Evolutionary conservation across 2,113 vertebrate genomes (phyloP), one percentile per base, ranked within the genome.

Genomic region (Indicator indicator): DNA sequence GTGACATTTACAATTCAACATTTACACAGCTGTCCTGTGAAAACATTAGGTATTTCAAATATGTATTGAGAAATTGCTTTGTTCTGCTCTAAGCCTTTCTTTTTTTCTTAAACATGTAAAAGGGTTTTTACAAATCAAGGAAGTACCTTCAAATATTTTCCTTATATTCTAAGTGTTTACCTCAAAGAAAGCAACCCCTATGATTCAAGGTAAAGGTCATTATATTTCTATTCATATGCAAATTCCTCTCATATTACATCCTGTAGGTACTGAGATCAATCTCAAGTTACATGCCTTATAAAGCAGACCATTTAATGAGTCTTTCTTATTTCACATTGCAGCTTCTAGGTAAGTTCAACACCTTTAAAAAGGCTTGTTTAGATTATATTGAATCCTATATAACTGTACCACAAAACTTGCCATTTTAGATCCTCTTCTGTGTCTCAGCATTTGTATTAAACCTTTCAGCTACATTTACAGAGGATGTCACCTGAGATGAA

Each of bases 211-310:
- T 78, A 8, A 79, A 88, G 38, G 30, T 77, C 8, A 33, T 76
- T 21, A 30, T 1, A 65, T 40, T 75, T 79, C 78, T 73, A 24
- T 64, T 78, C 56, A 54, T 56, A 63, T 46, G 56, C 23, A 59
- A 73, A 86, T 78, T 56, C 11, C 6, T 58, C 54, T 59, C 40
- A 38, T 18, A 64, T 81, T 68, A 77, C 20, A 1, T 11, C 27
- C 56, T 73, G 21, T 40, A 58, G 28, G 5, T 64, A 52, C 72
- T 46, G 64, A 32, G 62, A 46, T 26, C 5, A 48, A 68, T 88
- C 86, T 88, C 94, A 69, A 65, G 8, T 94, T 92, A 84, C 94
- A 23, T 28, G 7, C 38, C 58, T 38, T 95, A 94, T 96, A 96
- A 93, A 92, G 93, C 69, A 76, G 54, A 33, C 67, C 36, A 23